phyloP scores from a whole-genome alignment of 2,888 invertebrate genomes.

The Thereva nobilitata region DNA sequence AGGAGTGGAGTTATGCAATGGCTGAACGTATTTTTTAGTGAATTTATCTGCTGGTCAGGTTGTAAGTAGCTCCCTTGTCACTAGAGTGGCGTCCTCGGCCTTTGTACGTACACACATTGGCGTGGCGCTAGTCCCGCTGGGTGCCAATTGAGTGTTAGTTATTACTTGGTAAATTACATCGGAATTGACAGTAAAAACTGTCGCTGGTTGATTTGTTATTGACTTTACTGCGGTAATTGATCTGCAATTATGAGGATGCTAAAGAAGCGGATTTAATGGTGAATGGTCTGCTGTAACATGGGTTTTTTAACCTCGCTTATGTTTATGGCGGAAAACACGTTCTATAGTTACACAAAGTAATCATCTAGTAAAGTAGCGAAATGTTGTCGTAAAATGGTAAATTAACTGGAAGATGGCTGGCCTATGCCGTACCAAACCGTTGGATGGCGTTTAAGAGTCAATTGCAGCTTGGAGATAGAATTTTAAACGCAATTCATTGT shows the following conservation, averaged over 20 bases:
- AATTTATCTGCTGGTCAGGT: no score
- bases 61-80: not conserved
- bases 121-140: not conserved
- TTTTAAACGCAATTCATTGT: no score
- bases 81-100: not conserved
- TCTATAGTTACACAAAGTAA: no score
- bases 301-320: no score
- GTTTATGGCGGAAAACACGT: no score
- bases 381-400: no score
- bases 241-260: slow-evolving; percentile 10
- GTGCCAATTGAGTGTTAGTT: slow-evolving; percentile 23
- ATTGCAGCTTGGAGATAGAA: no score
- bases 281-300: no score
- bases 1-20: not conserved
- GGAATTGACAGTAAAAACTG: slow-evolving; percentile 17
- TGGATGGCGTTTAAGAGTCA: no score
- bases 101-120: not conserved
- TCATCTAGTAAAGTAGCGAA: no score
- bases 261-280: not conserved
- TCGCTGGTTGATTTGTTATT: slow-evolving; percentile 14
- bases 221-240: slow-evolving; percentile 1
- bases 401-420: no score
- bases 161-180: slow-evolving; percentile 13
- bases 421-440: no score
- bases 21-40: not conserved